These are phyloP conservation scores for Acanthochromis polyacanthus DNA, from an alignment of 2,113 vertebrate species.

Conservation along the genomic window DNA sequence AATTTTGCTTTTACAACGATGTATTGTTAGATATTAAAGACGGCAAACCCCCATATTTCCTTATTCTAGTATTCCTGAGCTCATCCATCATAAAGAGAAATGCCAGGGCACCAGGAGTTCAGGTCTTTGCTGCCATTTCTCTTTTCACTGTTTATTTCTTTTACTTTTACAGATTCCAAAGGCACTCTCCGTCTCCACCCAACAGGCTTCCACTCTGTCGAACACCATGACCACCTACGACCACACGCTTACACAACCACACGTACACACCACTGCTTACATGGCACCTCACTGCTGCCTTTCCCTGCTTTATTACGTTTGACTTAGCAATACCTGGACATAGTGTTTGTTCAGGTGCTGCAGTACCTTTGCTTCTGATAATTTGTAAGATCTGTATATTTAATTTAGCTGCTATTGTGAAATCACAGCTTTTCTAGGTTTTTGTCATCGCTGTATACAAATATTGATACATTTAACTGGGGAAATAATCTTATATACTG, in stretches of 20 bases:
- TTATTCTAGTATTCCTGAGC: conserved; percentile 52
- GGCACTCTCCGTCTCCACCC: conserved; percentile 25
- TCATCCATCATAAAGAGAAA: conserved; percentile 80
- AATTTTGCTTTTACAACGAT: conserved; percentile 67
- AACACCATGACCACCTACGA: conserved; percentile 39
- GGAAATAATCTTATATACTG: neutral
- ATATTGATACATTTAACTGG: neutral
- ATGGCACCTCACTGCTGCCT: neutral
- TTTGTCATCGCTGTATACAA: neutral
- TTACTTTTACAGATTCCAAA: conserved; percentile 74
- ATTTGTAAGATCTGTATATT: no score
- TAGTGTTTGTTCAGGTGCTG: no score
- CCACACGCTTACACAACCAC: conserved; percentile 13
- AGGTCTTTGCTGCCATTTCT: conserved; percentile 72
- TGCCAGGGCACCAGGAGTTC: conserved; percentile 74
- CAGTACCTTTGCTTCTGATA: no score
- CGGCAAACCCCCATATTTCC: conserved; percentile 61
- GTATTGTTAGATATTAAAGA: conserved; percentile 70
- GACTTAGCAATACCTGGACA: neutral
- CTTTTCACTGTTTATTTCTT: conserved; percentile 79
- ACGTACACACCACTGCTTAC: conserved; percentile 2
- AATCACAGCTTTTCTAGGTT: neutral
- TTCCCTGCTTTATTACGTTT: neutral
- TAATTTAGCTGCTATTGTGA: neutral
- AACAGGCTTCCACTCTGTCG: conserved; percentile 39